These are phyloP conservation scores for Calephelis virginiensis DNA, from an alignment of 1,140 invertebrate genomes.

Conservation along the genomic window DNA sequence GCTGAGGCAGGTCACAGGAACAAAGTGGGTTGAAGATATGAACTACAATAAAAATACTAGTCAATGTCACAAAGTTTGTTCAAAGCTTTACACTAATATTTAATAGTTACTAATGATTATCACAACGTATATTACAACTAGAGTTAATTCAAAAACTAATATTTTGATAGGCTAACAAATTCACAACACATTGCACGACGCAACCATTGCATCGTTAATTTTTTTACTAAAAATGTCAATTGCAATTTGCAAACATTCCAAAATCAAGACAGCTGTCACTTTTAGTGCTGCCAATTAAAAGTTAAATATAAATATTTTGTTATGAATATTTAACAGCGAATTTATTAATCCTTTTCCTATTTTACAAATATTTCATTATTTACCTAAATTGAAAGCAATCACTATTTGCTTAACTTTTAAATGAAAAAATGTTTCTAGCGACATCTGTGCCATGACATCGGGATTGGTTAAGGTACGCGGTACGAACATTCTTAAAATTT, in stretches of 20 bases:
- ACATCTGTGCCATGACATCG: too few species aligned
- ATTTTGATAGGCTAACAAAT: slow-evolving; percentile 57
- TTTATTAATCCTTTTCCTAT: neutral
- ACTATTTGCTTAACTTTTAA: too few species aligned
- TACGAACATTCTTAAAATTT: too few species aligned
- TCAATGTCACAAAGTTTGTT: slow-evolving; percentile 45
- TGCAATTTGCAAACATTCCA: slow-evolving; percentile 25
- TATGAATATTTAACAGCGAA: neutral
- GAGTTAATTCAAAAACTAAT: slow-evolving; percentile 51
- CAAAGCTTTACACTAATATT: slow-evolving; percentile 51
- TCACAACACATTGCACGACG: slow-evolving; percentile 60
- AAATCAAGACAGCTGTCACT: slow-evolving; percentile 30
- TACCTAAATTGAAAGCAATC: too few species aligned
- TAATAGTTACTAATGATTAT: slow-evolving; percentile 42
- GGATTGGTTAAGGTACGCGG: too few species aligned
- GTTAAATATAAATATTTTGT: neutral
- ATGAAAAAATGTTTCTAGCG: too few species aligned
- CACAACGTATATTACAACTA: slow-evolving; percentile 49
- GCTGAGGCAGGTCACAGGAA: slow-evolving; percentile 65
- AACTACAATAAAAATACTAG: slow-evolving; percentile 48
- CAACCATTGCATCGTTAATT: slow-evolving; percentile 50
- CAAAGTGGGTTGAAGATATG: slow-evolving; percentile 59
- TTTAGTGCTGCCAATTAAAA: neutral
- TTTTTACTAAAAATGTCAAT: slow-evolving; percentile 45
- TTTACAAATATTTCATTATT: too few species aligned